These are phyloP conservation scores for Coracopsis vasa DNA, from an alignment of 2,113 vertebrate genomes.

Conservation along the genomic window DNA sequence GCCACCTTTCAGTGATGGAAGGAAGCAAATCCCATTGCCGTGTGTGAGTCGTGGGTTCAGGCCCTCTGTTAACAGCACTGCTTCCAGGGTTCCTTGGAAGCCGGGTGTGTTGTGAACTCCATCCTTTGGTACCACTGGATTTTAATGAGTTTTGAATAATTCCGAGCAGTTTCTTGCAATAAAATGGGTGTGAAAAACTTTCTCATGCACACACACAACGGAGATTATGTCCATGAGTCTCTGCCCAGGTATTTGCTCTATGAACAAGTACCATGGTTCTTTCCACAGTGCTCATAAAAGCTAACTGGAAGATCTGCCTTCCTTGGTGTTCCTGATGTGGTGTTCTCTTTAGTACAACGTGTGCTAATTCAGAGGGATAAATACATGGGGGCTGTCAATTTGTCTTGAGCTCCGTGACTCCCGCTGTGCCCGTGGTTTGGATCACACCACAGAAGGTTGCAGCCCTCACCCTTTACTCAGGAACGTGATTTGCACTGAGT, in stretches of 20 bases:
- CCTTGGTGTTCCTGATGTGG: background rate
- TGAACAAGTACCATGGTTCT: background rate
- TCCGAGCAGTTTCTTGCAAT: conserved; percentile 28
- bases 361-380: background rate
- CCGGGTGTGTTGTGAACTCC: background rate
- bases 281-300: background rate
- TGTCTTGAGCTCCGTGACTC: background rate
- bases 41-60: background rate
- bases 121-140: background rate
- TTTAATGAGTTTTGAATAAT: conserved; percentile 12
- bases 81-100: background rate
- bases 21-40: background rate
- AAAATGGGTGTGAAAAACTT: conserved; percentile 24
- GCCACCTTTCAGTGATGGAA: background rate
- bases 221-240: background rate
- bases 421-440: background rate
- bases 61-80: background rate
- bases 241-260: background rate
- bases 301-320: background rate
- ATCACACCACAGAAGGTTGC: background rate
- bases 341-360: background rate
- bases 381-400: background rate
- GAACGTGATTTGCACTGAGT: background rate
- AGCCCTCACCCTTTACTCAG: background rate
- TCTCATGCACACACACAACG: background rate